A percentile compares a stretch with the other conserved stretches of the same genome.
phyloP scores from a whole-genome alignment of 2,113 vertebrate genomes.

The Corythaeola cristata region DNA sequence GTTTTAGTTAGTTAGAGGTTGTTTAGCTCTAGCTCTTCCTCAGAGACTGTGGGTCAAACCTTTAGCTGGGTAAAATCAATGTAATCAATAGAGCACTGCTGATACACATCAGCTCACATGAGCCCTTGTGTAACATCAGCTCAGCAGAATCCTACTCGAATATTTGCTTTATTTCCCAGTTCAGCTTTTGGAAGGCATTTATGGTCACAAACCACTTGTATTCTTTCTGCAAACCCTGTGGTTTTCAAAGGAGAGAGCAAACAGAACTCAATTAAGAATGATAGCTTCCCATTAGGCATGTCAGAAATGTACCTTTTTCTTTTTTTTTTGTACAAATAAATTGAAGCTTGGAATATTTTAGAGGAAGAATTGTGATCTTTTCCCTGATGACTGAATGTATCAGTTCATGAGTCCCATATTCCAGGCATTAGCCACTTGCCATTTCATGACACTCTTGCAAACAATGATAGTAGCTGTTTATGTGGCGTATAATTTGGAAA shows the following conservation, averaged over 20 bases:
- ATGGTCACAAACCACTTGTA: constrained; percentile 29
- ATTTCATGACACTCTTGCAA: not conserved
- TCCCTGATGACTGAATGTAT: not conserved
- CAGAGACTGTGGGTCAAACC: constrained; percentile 37
- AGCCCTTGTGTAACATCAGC: constrained; percentile 49
- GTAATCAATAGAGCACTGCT: constrained; percentile 56
- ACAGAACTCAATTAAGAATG: constrained; percentile 33
- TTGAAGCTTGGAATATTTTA: constrained; percentile 11
- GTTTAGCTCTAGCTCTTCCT: constrained; percentile 37
- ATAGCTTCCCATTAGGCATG: not conserved
- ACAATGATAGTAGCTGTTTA: not conserved
- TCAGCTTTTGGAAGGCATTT: constrained; percentile 51
- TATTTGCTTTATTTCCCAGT: constrained; percentile 49
- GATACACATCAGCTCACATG: constrained; percentile 49
- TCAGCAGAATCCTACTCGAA: constrained; percentile 22
- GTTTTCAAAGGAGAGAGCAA: constrained; percentile 16
- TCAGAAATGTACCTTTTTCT: not conserved
- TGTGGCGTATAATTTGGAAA: constrained; percentile 22
- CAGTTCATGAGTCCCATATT: not conserved
- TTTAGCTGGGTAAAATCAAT: constrained; percentile 52
- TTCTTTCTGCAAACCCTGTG: constrained; percentile 7
- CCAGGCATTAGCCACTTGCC: not conserved
- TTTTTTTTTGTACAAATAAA: not conserved
- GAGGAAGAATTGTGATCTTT: not conserved
- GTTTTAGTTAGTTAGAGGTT: constrained; percentile 48